Evolutionary conservation across 2,797 vertebrate species (phyloP).

Genomic region (Leontopithecus rosalia): DNA sequence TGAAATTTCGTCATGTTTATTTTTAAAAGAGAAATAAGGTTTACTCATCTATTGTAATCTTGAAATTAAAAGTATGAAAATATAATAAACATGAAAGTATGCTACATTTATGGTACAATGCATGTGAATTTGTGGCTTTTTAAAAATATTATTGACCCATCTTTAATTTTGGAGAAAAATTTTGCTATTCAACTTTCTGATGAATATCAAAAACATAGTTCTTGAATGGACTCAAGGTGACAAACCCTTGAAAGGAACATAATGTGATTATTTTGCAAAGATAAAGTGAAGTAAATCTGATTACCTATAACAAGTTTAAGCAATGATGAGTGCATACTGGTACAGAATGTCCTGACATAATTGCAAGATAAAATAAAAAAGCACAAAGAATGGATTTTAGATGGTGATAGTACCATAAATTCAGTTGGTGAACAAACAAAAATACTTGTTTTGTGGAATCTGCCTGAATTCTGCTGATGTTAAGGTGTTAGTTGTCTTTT

Average conservation of each 20-base stretch:
- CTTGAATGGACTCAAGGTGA: neutral
- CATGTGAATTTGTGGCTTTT: neutral
- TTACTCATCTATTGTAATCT: neutral
- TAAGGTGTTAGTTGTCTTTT: neutral
- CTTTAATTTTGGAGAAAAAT: neutral
- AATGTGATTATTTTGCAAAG: neutral
- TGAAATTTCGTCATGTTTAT: neutral
- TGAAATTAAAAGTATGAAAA: neutral
- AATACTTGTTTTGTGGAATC: neutral
- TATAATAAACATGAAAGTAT: neutral
- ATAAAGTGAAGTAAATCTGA: neutral
- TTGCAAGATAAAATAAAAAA: neutral
- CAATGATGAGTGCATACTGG: neutral
- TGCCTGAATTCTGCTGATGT: neutral
- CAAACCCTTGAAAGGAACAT: neutral
- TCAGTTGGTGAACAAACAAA: neutral
- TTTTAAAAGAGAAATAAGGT: neutral
- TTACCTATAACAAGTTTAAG: conserved; percentile 20
- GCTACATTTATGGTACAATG: neutral
- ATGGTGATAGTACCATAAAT: neutral
- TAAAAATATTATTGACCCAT: neutral
- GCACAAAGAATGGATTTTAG: neutral
- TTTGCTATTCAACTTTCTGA: neutral
- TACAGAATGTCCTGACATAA: neutral
- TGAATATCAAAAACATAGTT: neutral